Evolutionary conservation across 2,888 invertebrate species (phyloP).

Genomic region (Melanotus villosus): DNA sequence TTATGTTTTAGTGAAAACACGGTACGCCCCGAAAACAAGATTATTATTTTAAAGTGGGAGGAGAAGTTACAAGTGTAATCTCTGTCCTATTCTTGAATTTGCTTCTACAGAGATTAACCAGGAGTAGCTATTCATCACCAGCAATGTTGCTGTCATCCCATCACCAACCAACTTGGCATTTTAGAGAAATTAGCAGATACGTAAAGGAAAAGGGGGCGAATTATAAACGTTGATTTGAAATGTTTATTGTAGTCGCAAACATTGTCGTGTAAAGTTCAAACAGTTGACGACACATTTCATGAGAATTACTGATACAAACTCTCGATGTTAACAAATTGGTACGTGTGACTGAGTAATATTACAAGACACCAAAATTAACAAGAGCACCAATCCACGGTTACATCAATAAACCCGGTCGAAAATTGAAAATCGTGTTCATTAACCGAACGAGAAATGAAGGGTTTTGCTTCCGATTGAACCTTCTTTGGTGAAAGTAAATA

Average conservation of each 20-base stretch:
- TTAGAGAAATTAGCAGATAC: conserved; percentile 11
- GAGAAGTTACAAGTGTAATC: too few species aligned
- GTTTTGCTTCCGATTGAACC: background rate
- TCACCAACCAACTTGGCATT: conserved; percentile 4
- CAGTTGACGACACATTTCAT: background rate
- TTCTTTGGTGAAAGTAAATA: background rate
- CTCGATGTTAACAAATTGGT: background rate
- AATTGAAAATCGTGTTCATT: background rate
- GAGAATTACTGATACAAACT: background rate
- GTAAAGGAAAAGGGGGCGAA: conserved; percentile 8
- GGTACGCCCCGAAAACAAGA: too few species aligned
- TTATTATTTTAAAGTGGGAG: too few species aligned
- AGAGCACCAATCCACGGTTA: background rate
- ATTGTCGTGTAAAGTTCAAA: too few species aligned
- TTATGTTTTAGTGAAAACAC: too few species aligned
- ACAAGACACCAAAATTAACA: background rate
- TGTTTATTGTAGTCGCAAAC: conserved; percentile 4
- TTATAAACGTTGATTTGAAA: background rate
- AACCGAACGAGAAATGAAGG: background rate
- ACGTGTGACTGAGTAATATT: background rate
- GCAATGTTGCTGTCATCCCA: background rate
- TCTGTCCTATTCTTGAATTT: background rate
- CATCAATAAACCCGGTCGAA: background rate
- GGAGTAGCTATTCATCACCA: conserved; percentile 1
- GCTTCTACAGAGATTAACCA: background rate